These are phyloP conservation scores for Phalloptychus januarius DNA, from an alignment of 2,797 vertebrate species.

Conservation along the genomic window DNA sequence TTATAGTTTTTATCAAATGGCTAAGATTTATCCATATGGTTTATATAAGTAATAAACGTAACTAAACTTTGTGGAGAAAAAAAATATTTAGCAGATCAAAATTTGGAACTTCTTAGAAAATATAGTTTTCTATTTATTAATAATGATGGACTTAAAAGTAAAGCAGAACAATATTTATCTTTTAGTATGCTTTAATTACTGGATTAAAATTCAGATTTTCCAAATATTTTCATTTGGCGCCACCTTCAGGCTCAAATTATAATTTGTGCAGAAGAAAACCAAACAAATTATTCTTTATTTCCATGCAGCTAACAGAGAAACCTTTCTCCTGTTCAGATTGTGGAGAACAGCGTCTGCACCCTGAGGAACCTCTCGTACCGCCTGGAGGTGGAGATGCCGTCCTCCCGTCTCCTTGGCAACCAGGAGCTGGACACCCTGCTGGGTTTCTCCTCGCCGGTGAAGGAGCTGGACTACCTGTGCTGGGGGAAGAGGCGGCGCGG, in stretches of 20 bases:
- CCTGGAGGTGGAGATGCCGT: conserved; percentile 95
- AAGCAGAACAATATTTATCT: neutral
- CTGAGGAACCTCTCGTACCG: conserved; percentile 98
- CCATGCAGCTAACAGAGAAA: neutral
- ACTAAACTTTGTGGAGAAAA: neutral
- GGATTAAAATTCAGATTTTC: neutral
- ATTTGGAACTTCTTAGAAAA: neutral
- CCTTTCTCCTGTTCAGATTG: conserved; percentile 81
- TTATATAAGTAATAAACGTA: neutral
- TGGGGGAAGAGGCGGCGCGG: conserved; percentile 94
- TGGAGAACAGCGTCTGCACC: conserved; percentile 98
- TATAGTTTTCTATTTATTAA: neutral
- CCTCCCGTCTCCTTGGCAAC: conserved; percentile 90
- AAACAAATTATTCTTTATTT: neutral
- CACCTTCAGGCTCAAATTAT: neutral
- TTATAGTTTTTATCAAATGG: neutral
- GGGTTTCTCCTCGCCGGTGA: conserved; percentile 91
- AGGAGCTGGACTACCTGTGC: conserved; percentile 94
- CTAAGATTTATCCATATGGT: neutral
- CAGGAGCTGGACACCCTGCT: conserved; percentile 91
- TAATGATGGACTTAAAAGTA: neutral
- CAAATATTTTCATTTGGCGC: neutral
- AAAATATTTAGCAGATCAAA: neutral
- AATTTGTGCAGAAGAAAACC: neutral
- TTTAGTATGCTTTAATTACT: neutral